Percentiles rank a stretch among this genome's conserved stretches.
Conservation (phyloP, 2,797 vertebrate species). For the Chloroceryle amazona region DNA sequence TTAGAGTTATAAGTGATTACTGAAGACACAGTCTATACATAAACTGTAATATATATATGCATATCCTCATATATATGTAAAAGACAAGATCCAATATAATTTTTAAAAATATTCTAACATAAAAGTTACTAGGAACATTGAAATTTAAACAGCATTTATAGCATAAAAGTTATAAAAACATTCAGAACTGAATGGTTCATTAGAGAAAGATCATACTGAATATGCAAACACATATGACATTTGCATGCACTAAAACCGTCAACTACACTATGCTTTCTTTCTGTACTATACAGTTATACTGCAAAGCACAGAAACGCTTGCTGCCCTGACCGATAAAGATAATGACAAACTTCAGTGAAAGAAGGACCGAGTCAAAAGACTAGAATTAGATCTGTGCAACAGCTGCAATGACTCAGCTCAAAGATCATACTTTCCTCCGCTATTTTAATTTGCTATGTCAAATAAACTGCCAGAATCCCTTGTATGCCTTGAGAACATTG, state of each 20-base stretch:
- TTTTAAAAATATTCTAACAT: neutral
- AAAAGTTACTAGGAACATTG: neutral
- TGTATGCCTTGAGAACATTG: neutral
- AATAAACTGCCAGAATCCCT: conserved; percentile 43
- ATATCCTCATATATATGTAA: neutral
- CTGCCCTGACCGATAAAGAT: neutral
- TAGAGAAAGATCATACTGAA: neutral
- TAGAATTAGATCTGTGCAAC: conserved; percentile 33
- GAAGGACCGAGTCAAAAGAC: neutral
- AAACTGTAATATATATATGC: neutral
- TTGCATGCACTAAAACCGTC: neutral
- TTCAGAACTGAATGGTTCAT: neutral
- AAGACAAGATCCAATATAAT: neutral
- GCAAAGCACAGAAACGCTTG: neutral
- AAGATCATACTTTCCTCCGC: conserved; percentile 33
- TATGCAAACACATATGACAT: neutral
- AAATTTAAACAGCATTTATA: neutral
- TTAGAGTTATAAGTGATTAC: neutral
- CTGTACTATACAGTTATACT: neutral
- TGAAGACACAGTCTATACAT: neutral
- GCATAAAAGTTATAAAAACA: neutral
- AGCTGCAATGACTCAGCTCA: conserved; percentile 49
- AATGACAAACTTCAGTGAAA: conserved; percentile 5
- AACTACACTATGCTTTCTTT: neutral
- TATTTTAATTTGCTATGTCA: conserved; percentile 57